phyloP scores from a whole-genome alignment of 2,797 vertebrate genomes.

The Zonotrichia albicollis region DNA sequence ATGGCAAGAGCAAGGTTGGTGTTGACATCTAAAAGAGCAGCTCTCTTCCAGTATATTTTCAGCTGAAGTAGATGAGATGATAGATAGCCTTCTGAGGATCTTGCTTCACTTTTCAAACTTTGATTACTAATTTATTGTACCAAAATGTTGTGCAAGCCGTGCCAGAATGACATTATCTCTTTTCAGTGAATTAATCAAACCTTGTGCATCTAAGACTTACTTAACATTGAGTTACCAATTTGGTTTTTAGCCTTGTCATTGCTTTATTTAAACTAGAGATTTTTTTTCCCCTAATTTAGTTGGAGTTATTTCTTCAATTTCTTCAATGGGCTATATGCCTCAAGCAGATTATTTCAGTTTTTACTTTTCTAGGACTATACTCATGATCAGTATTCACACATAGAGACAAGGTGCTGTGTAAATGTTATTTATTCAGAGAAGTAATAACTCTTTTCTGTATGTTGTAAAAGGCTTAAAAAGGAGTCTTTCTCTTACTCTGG shows the following conservation, averaged over 20 bases:
- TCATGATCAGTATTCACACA: not conserved
- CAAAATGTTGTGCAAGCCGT: not conserved
- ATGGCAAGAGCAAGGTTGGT: conserved; percentile 53
- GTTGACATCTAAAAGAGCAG: conserved; percentile 17
- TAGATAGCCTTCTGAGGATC: conserved; percentile 51
- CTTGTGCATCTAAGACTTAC: not conserved
- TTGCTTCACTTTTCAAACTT: not conserved
- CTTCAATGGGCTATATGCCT: not conserved
- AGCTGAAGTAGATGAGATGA: conserved; percentile 30
- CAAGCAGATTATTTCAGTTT: not conserved
- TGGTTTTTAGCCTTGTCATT: not conserved
- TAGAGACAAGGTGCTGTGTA: not conserved
- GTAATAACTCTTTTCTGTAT: not conserved
- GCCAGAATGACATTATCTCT: not conserved
- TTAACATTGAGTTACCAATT: not conserved
- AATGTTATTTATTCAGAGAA: conserved; percentile 6
- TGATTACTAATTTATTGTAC: not conserved
- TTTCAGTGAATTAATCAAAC: not conserved
- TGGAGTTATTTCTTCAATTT: not conserved
- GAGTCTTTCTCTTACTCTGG: not conserved
- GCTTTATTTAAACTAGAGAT: not conserved
- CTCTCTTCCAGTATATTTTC: conserved; percentile 4
- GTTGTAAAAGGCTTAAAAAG: conserved; percentile 3
- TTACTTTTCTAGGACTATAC: not conserved
- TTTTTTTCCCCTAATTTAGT: not conserved